Evolutionary conservation across 2,113 vertebrate species (phyloP), one percentile per base, ranked within the genome.

Genomic region (Rynchops niger): DNA sequence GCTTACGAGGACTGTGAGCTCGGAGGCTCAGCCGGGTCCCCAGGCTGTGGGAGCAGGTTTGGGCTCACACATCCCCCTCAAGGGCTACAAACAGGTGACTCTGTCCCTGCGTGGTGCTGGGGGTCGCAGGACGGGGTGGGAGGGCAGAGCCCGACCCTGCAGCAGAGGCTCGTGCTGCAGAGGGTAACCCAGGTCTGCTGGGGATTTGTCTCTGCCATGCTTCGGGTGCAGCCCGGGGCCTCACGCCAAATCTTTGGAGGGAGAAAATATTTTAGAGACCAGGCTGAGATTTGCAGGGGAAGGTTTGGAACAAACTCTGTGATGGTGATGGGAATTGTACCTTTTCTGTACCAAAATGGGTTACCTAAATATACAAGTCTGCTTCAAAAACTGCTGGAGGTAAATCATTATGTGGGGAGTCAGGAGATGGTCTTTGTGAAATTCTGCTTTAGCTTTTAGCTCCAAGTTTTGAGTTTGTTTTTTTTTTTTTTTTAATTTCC

Each of bases 21-120:
- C 0, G 0, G 63, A 34, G 36, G n/a, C 32, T 91, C 43, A n/a
- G 40, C 26, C 38, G 1, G 0, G 12, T 69, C 34, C 40, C 5
- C 3, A 1, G 38, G 50, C 25, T 15, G 4, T 38, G 0, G 23
- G 34, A 40, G 32, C 50, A 23, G 23, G 14, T 40, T 43, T 56
- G 61, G 34, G 65, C 55, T 91, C 23, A 4, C 29, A 8, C 5
- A 3, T 53, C 5, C 30, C 7, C 18, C 19, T 11, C 7, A 2
- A 15, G 50, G 20, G 67, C 71, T 40, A 1, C 0, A 6, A 47
- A 4, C 2, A 0, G 12, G 47, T 6, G 18, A 5, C 15, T 15
- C 7, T 23, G 0, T 29, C 76, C 22, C 38, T 23, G 20, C 5
- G 0, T 0, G 4, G 8, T 82, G 34, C 72, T 32, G 43, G 42